These are phyloP conservation scores for Sminthopsis crassicaudata DNA, from an alignment of 2,113 vertebrate species.

Conservation along the genomic window DNA sequence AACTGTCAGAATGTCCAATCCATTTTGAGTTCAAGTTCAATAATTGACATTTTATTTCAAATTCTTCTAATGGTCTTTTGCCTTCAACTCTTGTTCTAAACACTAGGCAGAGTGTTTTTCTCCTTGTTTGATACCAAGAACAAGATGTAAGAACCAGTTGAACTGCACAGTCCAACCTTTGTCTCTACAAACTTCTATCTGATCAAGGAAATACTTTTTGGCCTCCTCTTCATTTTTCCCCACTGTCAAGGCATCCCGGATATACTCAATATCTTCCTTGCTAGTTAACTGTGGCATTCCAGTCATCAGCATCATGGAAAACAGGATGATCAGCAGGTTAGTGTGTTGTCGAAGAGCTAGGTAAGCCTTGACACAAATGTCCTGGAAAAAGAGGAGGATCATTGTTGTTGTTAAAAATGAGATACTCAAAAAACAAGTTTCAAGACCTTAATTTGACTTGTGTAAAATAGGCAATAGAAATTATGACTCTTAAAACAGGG, in stretches of 20 bases:
- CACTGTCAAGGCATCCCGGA: constrained; percentile 95
- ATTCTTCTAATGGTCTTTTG: constrained; percentile 4
- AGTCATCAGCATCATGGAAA: constrained; percentile 99
- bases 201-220: constrained; percentile 96
- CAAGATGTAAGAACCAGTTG: constrained; percentile 99
- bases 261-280: constrained; percentile 98
- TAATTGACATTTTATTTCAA: constrained; percentile 2
- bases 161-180: constrained; percentile 99
- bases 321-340: constrained; percentile 97
- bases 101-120: constrained; percentile 93
- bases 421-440: not conserved
- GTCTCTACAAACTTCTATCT: constrained; percentile 98
- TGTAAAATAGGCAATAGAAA: not conserved
- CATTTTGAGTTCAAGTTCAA: constrained; percentile 33
- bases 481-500: not conserved
- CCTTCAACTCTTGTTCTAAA: constrained; percentile 31
- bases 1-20: constrained; percentile 33
- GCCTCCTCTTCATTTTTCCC: constrained; percentile 94
- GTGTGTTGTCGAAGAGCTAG: constrained; percentile 97
- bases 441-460: not conserved
- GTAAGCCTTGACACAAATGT: constrained; percentile 95
- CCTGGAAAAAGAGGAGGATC: constrained; percentile 80
- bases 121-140: constrained; percentile 98
- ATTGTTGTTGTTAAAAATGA: not conserved
- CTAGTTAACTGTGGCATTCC: constrained; percentile 99